These are phyloP conservation scores for Cichladusa arquata DNA, from an alignment of 2,113 vertebrate genomes.

Conservation along the genomic window DNA sequence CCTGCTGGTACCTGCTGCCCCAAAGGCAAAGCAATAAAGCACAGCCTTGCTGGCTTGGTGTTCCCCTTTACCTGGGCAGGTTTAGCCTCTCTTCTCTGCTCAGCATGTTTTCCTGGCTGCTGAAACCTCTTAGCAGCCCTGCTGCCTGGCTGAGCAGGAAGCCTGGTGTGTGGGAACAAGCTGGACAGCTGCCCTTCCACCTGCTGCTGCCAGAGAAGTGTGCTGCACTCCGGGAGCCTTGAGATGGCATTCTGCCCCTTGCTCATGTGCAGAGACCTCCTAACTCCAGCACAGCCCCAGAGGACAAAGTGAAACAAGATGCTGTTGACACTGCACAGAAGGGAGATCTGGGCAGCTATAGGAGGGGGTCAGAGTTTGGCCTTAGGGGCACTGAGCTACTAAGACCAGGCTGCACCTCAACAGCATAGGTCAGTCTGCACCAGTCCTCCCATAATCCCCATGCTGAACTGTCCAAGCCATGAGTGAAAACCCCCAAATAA, in stretches of 20 bases:
- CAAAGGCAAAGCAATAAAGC: not conserved
- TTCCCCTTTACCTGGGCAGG: not conserved
- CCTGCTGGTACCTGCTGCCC: not conserved
- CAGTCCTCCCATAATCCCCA: not conserved
- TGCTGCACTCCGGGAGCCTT: fast-evolving
- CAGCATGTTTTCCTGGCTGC: not conserved
- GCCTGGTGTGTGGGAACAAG: fast-evolving
- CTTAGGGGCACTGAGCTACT: not conserved
- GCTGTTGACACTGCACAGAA: fast-evolving
- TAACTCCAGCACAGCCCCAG: not conserved
- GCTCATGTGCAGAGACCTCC: not conserved
- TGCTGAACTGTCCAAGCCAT: not conserved
- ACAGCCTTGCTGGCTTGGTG: fast-evolving
- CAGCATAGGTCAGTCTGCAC: not conserved
- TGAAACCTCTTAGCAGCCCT: not conserved
- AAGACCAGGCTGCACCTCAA: not conserved
- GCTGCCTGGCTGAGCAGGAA: not conserved
- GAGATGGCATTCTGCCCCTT: not conserved
- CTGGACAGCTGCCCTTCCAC: not conserved
- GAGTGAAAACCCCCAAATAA: slow-evolving; percentile 4
- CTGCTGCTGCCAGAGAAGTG: not conserved
- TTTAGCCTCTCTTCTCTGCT: not conserved
- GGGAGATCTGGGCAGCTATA: not conserved
- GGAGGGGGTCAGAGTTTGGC: too few relatives aligned
- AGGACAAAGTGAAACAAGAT: not conserved